Conservation (phyloP, 2,113 vertebrate genomes). For the Stigmatopora argus region DNA sequence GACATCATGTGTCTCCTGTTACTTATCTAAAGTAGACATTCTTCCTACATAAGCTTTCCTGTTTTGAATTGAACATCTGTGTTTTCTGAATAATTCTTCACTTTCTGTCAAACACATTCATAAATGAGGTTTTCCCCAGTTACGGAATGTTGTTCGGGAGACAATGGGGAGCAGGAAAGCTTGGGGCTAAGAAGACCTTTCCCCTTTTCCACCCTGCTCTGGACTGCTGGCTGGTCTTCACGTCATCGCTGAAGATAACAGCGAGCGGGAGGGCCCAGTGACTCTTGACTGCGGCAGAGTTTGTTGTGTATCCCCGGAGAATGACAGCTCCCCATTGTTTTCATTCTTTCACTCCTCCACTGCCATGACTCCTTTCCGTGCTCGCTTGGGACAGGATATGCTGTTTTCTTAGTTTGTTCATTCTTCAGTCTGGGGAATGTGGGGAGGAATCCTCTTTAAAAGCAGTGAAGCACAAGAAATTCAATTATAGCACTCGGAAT, state of each 20-base stretch:
- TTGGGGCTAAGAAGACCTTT: conserved; percentile 51
- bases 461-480: background rate
- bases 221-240: conserved; percentile 31
- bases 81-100: conserved; percentile 28
- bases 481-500: background rate
- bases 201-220: conserved; percentile 57
- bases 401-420: conserved; percentile 36
- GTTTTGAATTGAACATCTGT: conserved; percentile 49
- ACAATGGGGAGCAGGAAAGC: conserved; percentile 71
- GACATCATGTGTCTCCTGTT: conserved; percentile 17
- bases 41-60: conserved; percentile 51
- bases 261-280: conserved; percentile 28
- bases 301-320: conserved; percentile 66
- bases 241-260: conserved; percentile 56
- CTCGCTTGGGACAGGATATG: conserved; percentile 48
- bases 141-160: conserved; percentile 57
- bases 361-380: conserved; percentile 55
- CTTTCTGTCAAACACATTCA: conserved; percentile 45
- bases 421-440: conserved; percentile 10
- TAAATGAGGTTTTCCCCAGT: conserved; percentile 60
- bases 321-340: conserved; percentile 72
- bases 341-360: conserved; percentile 46
- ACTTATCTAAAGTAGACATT: conserved; percentile 41
- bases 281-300: conserved; percentile 46
- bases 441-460: background rate